phyloP scores from a whole-genome alignment of 2,113 vertebrate species.

The Mola mola region DNA sequence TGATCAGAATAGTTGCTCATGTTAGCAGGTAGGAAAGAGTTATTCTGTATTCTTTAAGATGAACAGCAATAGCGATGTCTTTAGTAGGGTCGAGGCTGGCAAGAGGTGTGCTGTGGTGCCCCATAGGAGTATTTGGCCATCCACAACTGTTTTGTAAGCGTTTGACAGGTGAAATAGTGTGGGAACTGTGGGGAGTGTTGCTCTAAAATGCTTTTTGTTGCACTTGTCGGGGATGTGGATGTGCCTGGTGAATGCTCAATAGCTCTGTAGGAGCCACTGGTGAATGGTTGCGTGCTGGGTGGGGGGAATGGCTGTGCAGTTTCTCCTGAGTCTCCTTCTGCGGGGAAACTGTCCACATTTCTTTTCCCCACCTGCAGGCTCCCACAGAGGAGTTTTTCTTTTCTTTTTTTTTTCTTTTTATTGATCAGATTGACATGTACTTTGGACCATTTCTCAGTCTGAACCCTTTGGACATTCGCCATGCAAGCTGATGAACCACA shows the following conservation, averaged over 20 bases:
- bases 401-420: conserved; percentile 41
- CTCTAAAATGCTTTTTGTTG: conserved; percentile 77
- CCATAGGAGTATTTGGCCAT: conserved; percentile 67
- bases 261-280: conserved; percentile 75
- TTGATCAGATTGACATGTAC: conserved; percentile 41
- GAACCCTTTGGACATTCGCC: conserved; percentile 26
- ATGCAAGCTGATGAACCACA: conserved; percentile 40
- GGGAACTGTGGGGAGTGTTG: conserved; percentile 80
- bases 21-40: conserved; percentile 56
- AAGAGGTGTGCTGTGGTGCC: conserved; percentile 75
- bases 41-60: conserved; percentile 59
- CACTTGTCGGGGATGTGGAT: conserved; percentile 74
- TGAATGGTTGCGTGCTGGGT: conserved; percentile 68
- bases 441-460: conserved; percentile 29
- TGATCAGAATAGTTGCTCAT: conserved; percentile 20
- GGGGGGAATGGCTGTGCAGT: conserved; percentile 45
- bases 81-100: conserved; percentile 73
- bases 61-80: conserved; percentile 57
- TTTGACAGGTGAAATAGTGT: conserved; percentile 88
- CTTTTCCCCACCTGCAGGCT: conserved; percentile 13
- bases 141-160: conserved; percentile 67
- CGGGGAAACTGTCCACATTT: conserved; percentile 45
- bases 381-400: conserved; percentile 36
- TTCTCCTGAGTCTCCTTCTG: conserved; percentile 56
- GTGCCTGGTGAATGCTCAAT: conserved; percentile 80